These are phyloP conservation scores for Steinernema feltiae DNA, from an alignment of 1,140 invertebrate genomes.

Conservation along the genomic window DNA sequence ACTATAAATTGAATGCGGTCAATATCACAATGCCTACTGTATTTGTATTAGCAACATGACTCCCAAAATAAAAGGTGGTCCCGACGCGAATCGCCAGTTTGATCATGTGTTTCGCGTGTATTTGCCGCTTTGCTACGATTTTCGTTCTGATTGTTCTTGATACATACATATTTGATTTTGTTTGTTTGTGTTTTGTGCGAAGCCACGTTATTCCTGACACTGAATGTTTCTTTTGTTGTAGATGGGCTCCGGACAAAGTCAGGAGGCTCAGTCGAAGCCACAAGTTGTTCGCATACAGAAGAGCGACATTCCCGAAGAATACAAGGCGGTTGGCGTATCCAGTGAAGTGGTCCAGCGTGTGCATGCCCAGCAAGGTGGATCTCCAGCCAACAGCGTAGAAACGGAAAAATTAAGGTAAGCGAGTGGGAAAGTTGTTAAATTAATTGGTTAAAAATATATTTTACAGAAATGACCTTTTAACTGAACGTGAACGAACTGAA, in stretches of 20 bases:
- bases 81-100: too few relatives aligned
- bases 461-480: constrained; percentile 12
- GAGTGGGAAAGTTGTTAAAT: constrained; percentile 11
- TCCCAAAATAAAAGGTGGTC: too few relatives aligned
- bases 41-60: too few relatives aligned
- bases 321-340: constrained; percentile 34
- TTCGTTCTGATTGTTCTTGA: too few relatives aligned
- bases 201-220: neutral
- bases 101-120: too few relatives aligned
- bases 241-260: constrained; percentile 32
- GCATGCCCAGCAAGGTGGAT: constrained; percentile 20
- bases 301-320: constrained; percentile 31
- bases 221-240: neutral
- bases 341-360: constrained; percentile 31
- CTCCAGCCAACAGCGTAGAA: constrained; percentile 16
- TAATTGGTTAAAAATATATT: constrained; percentile 10
- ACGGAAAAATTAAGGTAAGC: constrained; percentile 24
- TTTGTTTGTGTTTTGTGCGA: too few relatives aligned
- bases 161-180: too few relatives aligned
- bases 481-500: neutral
- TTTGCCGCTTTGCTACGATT: too few relatives aligned
- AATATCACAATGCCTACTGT: too few relatives aligned
- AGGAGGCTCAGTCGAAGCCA: constrained; percentile 20
- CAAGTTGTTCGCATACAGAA: constrained; percentile 25
- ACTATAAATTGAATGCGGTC: too few relatives aligned